These are phyloP conservation scores for Leptonema lineaticorne DNA, from an alignment of 1,140 invertebrate species.

Conservation along the genomic window DNA sequence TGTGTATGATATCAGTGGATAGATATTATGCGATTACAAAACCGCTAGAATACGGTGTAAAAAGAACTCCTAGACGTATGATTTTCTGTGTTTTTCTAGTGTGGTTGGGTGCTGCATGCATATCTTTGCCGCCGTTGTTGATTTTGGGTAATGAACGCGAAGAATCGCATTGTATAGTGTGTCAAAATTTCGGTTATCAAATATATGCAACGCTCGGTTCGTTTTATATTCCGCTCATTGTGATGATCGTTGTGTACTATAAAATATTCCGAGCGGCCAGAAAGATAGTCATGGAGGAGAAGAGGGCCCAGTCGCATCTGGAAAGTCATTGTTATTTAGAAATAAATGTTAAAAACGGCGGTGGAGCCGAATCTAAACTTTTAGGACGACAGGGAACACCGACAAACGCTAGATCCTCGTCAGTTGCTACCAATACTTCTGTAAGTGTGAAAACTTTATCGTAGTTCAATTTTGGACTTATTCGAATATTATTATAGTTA, in stretches of 20 bases:
- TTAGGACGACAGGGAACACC: slow-evolving; percentile 55
- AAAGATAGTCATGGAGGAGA: slow-evolving; percentile 82
- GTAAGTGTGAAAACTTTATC: too few species aligned
- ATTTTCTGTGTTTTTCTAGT: slow-evolving; percentile 82
- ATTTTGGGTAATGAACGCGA: slow-evolving; percentile 86
- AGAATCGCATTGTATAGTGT: slow-evolving; percentile 76
- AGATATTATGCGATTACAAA: slow-evolving; percentile 90
- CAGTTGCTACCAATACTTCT: slow-evolving; percentile 65
- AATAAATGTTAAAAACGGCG: slow-evolving; percentile 69
- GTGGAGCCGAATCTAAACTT: slow-evolving; percentile 62
- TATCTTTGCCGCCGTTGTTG: slow-evolving; percentile 83
- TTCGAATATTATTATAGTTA: too few species aligned
- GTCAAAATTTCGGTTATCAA: slow-evolving; percentile 85
- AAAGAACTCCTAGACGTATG: slow-evolving; percentile 81
- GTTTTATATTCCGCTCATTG: slow-evolving; percentile 85
- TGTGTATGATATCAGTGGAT: slow-evolving; percentile 90
- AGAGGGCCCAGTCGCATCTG: slow-evolving; percentile 78
- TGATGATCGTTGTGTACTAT: slow-evolving; percentile 90
- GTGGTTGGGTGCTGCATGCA: slow-evolving; percentile 86
- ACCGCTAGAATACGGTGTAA: slow-evolving; percentile 85
- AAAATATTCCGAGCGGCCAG: slow-evolving; percentile 86
- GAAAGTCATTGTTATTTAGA: slow-evolving; percentile 74
- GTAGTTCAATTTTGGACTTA: too few species aligned
- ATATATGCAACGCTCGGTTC: slow-evolving; percentile 88
- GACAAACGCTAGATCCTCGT: slow-evolving; percentile 54